Evolutionary conservation across 2,888 invertebrate species (phyloP), one percentile per base, ranked within the genome.

Genomic region (Carterocephalus palaemon): DNA sequence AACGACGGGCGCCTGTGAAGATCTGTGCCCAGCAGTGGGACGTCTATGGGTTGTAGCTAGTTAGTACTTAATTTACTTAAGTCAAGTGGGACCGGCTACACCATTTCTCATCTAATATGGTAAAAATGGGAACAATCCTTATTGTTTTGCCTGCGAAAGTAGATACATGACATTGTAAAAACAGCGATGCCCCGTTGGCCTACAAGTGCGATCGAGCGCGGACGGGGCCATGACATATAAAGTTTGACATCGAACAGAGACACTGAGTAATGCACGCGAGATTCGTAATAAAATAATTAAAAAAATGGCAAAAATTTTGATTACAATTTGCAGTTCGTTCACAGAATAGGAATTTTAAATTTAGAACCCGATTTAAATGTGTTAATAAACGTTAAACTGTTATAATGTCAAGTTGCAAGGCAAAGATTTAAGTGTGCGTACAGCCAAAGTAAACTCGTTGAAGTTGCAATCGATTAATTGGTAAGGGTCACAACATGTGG

Each of bases 91-190:
- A n/a, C n/a, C n/a, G n/a, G n/a, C n/a, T n/a, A n/a, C n/a, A n/a
- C n/a, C n/a, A n/a, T n/a, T n/a, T n/a, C n/a, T n/a, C n/a, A n/a
- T n/a, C n/a, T n/a, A n/a, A n/a, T n/a, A n/a, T n/a, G n/a, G n/a
- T n/a, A n/a, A 15, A 33, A 9, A 9, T 42, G 20, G 23, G 12
- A 34, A 34, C 34, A 46, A 29, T 31, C 15, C 24, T 12, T 31
- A 34, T 40, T 46, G 32, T 46, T 38, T 37, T 15, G 23, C 28
- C 37, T 83, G 76, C 80, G 67, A 83, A 75, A 83, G 64, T 60
- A 67, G 65, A 81, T 74, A 82, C 81, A 84, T 84, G 83, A 85
- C 85, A 84, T 83, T 85, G 85, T 82, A 77, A 73, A 78, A 77
- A 70, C 72, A 52, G 64, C 70, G 78, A 78, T 81, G 75, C 66